Base-by-base conservation (phyloP, 2,797 vertebrate genomes). In the Poeciliopsis infans region DNA sequence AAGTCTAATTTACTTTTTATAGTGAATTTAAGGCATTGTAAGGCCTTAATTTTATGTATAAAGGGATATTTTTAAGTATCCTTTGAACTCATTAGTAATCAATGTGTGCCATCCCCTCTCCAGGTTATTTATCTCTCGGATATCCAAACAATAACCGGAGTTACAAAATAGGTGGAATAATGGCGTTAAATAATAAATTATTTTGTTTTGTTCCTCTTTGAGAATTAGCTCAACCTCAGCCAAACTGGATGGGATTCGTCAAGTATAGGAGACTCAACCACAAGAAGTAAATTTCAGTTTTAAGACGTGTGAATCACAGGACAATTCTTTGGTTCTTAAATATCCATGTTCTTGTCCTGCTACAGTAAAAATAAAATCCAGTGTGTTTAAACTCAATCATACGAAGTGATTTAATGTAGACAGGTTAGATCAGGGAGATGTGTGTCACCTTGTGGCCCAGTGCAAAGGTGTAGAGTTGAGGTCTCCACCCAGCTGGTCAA, bases 391-490 rank as follows among this genome's bases (percentile, higher is more conserved):
- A 41, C 12, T 10, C 2, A 2, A 57, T 8, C 31, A 33, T 18
- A 46, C 1, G 16, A 47, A 72, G 70, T 49, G 45, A 23, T 33
- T 33, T 51, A 11, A 11, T 51, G 31, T 2, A 33, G 25, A 18
- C 46, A 43, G 25, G 12, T 46, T 31, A 23, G 18, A 0, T 47
- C 10, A 68, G n/a, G 33, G 15, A 28, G 43, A 45, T 6, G 71
- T 75, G 41, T 49, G 72, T 91, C 89, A 99, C 98, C 98, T 98
- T 92, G 98, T 99, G 85, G 98, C 98, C 98, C 98, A 99, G 90
- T 99, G 98, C 87, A 99, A 96, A 64, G 98, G 98, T 31, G 98
- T 99, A 75, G 98, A 99, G 93, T 99, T 99, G 83, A 99, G 95
- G 93, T 99, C 98, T 92, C 98, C 98, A 92, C 98, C 98, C 83